A percentile compares a stretch with the other conserved stretches of the same genome.
Evolutionary conservation across 1,140 invertebrate species (phyloP).

Genomic region (Whitmania pigra): DNA sequence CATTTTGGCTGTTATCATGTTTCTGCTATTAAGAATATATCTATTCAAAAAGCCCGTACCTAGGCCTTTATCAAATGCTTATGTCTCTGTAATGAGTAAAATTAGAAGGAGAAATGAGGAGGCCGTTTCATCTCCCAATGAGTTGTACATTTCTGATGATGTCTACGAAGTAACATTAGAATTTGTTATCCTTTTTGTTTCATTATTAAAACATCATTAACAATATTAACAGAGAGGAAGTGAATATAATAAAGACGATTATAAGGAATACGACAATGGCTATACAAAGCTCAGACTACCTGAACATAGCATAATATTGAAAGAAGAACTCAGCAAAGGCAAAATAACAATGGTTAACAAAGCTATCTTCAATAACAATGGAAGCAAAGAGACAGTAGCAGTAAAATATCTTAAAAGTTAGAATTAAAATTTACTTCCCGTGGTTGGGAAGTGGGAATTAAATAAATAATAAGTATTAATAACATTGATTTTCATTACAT

Average conservation of each 20-base stretch:
- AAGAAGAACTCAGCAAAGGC: not conserved
- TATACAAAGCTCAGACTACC: not conserved
- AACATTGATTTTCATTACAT: not conserved
- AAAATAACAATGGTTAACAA: not conserved
- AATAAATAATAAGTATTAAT: not conserved
- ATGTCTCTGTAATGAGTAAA: not conserved
- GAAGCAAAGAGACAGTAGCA: not conserved
- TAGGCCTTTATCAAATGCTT: not conserved
- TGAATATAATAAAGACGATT: not conserved
- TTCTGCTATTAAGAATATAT: slow-evolving; percentile 14
- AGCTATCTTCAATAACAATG: not conserved
- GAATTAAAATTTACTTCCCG: not conserved
- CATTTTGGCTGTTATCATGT: not conserved
- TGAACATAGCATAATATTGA: not conserved
- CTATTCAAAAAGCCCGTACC: slow-evolving; percentile 13
- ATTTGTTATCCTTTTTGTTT: not conserved
- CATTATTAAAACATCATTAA: not conserved
- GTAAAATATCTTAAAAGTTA: slow-evolving; percentile 4
- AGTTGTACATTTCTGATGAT: not conserved
- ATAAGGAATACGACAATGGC: not conserved
- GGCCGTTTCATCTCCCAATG: not conserved
- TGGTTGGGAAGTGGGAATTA: too few relatives aligned
- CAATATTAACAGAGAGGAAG: not conserved
- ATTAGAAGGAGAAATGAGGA: not conserved
- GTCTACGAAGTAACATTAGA: not conserved